A percentile compares a stretch with the other conserved stretches of the same genome.
Conservation (phyloP, 2,888 invertebrate species). For the Drosophila kanekoi region DNA sequence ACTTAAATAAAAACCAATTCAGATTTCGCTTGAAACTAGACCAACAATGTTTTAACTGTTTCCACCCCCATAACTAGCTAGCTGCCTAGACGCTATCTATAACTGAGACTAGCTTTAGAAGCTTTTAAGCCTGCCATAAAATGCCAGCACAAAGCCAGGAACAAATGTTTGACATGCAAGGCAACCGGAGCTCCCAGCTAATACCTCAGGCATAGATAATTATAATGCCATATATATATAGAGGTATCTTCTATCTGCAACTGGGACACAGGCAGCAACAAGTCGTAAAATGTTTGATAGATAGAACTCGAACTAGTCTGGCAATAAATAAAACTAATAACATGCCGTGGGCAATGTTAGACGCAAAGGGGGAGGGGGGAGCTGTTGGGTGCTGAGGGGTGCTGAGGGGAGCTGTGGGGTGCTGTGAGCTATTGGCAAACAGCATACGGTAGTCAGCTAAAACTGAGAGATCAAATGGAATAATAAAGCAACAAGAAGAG, state of each 20-base stretch:
- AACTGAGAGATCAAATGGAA: constrained; percentile 56
- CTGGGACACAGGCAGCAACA: constrained; percentile 5
- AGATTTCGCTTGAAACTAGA: no score
- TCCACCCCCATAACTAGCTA: neutral
- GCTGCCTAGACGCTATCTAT: neutral
- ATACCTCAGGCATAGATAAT: constrained; percentile 59
- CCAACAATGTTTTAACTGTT: constrained; percentile 4
- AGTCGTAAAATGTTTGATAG: constrained; percentile 62
- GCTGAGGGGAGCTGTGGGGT: neutral
- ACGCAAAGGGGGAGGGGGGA: neutral
- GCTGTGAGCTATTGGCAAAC: constrained; percentile 13
- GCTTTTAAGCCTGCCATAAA: constrained; percentile 27
- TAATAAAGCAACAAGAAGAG: constrained; percentile 33
- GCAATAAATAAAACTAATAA: constrained; percentile 72
- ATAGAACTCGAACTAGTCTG: constrained; percentile 37
- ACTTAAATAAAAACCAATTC: no score
- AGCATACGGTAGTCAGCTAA: constrained; percentile 30
- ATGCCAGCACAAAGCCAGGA: constrained; percentile 22
- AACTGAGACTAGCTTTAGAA: constrained; percentile 1
- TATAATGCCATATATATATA: constrained; percentile 32
- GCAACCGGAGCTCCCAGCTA: constrained; percentile 7
- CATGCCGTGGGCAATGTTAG: constrained; percentile 18
- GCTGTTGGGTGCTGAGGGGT: neutral
- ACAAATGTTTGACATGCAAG: constrained; percentile 14
- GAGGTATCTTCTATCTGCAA: neutral